Evolutionary conservation across 2,113 vertebrate species (phyloP), one percentile per base, ranked within the genome.

Genomic region (Psilopsiagon aurifrons): DNA sequence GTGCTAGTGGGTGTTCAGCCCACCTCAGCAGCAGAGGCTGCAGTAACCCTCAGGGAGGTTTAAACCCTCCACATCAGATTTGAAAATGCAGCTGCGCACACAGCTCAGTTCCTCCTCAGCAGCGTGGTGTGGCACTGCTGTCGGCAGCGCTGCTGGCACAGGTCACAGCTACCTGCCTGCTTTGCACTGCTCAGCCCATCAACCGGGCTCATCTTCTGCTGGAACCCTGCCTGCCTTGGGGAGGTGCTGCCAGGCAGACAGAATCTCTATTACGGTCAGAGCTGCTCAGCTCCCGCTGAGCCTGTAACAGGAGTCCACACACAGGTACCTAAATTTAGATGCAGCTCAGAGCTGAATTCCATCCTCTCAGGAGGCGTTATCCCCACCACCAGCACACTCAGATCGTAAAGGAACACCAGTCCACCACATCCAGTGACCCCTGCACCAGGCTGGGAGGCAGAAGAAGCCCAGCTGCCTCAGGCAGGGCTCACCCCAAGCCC

Each of bases 401-500:
- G 6, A 9, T 0, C 14, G 2, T 5, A 22, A 28, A 39, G 55
- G 7, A 57, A 4, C 1, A 59, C 7, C 52, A 7, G 13, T 5
- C 16, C 20, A 59, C 33, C 33, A 59, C 57, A 59, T 59, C 33
- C n/a, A 59, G 33, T 24, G 33, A 59, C 57, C 9, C 33, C 52
- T 27, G 16, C 17, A 6, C 0, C 10, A 6, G 2, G 1, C 10
- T 1, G 17, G 12, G 7, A 35, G 41, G 59, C 9, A 24, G 67
- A 29, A 13, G 11, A 7, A 17, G 13, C 0, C 0, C 0, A 6
- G 37, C 1, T 64, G 39, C 75, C 57, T 2, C 0, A 6, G 49
- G 3, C 7, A 11, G 6, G 47, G n/a, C 71, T 67, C 0, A 2
- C 3, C 2, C 52, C 43, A 27, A 25, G 3, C 0, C 37, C 19